Evolutionary conservation across 2,797 vertebrate genomes (phyloP).

Genomic region (Acanthurus leucopareius): DNA sequence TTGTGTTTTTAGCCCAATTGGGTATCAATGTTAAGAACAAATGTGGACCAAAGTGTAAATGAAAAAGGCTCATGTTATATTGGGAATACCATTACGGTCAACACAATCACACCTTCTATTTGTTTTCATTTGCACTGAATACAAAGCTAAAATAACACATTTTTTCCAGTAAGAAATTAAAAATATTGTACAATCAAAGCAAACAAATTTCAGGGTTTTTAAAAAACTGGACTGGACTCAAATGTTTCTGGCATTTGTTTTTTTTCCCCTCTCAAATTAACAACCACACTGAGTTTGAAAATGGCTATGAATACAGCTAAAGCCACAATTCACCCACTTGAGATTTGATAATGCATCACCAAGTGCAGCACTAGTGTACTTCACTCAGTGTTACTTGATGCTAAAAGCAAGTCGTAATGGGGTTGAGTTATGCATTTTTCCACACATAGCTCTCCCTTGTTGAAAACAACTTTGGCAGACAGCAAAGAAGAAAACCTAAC

Average conservation of each 20-base stretch:
- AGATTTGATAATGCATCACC: constrained; percentile 81
- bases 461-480: constrained; percentile 75
- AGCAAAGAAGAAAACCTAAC: constrained; percentile 57
- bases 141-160: neutral
- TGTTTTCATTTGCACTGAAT: constrained; percentile 15
- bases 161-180: neutral
- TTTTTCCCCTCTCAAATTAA: constrained; percentile 40
- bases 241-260: neutral
- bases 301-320: constrained; percentile 59
- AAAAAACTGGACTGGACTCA: constrained; percentile 13
- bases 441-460: constrained; percentile 56
- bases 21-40: neutral
- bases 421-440: constrained; percentile 75
- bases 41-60: neutral
- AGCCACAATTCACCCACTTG: constrained; percentile 74
- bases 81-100: neutral
- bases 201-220: constrained; percentile 6
- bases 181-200: neutral
- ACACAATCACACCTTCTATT: neutral
- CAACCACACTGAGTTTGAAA: constrained; percentile 59
- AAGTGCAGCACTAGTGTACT: constrained; percentile 71
- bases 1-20: neutral
- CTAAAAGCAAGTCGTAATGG: constrained; percentile 77
- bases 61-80: neutral
- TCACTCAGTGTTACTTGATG: constrained; percentile 70